Base-by-base conservation (phyloP, 2,888 invertebrate species). In the Minunthozetes semirufus region DNA sequence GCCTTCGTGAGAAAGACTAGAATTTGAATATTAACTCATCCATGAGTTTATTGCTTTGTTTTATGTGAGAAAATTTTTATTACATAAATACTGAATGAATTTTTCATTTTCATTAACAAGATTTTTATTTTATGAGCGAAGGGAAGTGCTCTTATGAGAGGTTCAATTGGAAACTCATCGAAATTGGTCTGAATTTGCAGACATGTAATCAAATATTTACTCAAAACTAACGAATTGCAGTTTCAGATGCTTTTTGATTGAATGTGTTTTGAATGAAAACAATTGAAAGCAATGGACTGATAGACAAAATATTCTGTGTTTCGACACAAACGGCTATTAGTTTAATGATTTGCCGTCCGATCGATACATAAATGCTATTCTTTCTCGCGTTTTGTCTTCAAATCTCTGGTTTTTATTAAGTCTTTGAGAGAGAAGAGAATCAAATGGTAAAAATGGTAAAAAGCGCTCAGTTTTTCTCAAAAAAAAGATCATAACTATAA, bases 381-480 rank as follows among this genome's bases (percentile, higher is more conserved):
- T 63, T 33, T 59, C 59, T 33, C 13, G 11, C 13, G 22, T 63
- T 63, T 63, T 63, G 33, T 63, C 63, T 63, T 63, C 33, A 63
- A 63, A 63, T 33, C 33, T 63, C 63, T 56, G 48, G 22, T 29
- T n/a, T 15, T 63, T 63, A 63, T 63, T 27, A 63, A 63, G 63
- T 29, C 29, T 63, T 59, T 17, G 17, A 33, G n/a, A 63, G 15
- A 63, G 63, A 63, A 63, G 8, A 33, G 63, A 63, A 63, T 33
- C 63, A 63, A 33, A 63, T 63, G 59, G 5, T 63, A 25, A 56
- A 63, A 63, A 63, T n/a, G n/a, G n/a, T n/a, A n/a, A n/a, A n/a
- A n/a, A n/a, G 63, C 63, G 63, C 9, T 56, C 22, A 56, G 25
- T 56, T 56, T 63, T 63, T 33, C 29, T 15, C n/a, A 29, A 2